Evolutionary conservation across 1,140 invertebrate species (phyloP).

Genomic region (Argopecten irradians): DNA sequence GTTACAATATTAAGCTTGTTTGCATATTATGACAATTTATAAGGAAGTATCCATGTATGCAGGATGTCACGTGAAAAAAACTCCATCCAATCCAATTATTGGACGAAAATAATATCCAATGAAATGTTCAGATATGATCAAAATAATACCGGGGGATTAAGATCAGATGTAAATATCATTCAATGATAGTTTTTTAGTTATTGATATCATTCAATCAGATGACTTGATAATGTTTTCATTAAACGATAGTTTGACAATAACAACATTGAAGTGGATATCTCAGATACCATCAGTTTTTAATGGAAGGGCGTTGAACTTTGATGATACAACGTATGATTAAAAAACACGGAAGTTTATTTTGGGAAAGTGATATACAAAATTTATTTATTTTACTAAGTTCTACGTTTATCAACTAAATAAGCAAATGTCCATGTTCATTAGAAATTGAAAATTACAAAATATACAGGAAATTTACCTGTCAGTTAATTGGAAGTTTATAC

Average conservation of each 20-base stretch:
- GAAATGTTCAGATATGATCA: not conserved
- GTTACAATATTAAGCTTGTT: too few species aligned
- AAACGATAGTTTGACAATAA: not conserved
- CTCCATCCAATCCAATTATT: too few species aligned
- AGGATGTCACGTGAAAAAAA: too few species aligned
- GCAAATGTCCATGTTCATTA: too few species aligned
- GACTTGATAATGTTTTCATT: not conserved
- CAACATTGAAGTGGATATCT: not conserved
- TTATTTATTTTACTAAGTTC: not conserved
- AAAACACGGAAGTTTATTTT: not conserved
- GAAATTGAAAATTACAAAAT: too few species aligned
- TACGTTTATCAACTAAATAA: too few species aligned
- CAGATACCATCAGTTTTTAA: not conserved
- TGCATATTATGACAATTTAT: too few species aligned
- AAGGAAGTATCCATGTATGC: too few species aligned
- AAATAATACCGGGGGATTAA: too few species aligned
- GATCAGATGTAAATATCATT: not conserved
- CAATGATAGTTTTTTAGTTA: not conserved
- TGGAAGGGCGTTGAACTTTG: not conserved
- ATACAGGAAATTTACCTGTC: too few species aligned
- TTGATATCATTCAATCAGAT: not conserved
- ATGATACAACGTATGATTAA: not conserved
- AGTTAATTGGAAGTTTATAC: too few species aligned
- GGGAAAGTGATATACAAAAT: not conserved
- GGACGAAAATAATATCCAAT: not conserved